A percentile compares a stretch with the other conserved stretches of the same genome.
These are phyloP conservation scores for Mamestra configurata DNA, from an alignment of 1,140 invertebrate species.

Conservation along the genomic window DNA sequence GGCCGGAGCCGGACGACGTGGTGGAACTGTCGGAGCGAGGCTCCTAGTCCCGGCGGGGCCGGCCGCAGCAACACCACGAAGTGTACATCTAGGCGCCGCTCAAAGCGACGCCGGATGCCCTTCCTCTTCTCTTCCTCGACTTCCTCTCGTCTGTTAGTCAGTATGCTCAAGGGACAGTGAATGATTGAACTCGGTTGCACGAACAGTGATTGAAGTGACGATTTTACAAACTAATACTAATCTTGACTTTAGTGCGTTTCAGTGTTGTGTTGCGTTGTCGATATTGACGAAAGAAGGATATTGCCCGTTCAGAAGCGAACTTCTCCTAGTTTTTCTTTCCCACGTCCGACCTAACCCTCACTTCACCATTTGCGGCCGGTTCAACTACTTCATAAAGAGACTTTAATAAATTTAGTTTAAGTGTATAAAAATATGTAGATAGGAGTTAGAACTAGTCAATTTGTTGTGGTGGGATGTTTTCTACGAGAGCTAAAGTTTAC, in stretches of 20 bases:
- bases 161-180: conserved; percentile 68
- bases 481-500: conserved; percentile 82
- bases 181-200: conserved; percentile 80
- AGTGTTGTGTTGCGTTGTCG: conserved; percentile 51
- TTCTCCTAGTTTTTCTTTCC: conserved; percentile 43
- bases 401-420: conserved; percentile 82
- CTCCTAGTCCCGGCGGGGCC: conserved; percentile 86
- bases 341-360: conserved; percentile 57
- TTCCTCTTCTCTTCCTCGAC: conserved; percentile 55
- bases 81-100: conserved; percentile 80
- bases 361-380: conserved; percentile 83
- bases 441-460: conserved; percentile 87
- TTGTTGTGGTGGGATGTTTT: conserved; percentile 85
- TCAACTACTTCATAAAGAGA: conserved; percentile 78
- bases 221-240: conserved; percentile 37
- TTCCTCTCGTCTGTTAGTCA: conserved; percentile 63
- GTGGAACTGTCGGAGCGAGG: conserved; percentile 82
- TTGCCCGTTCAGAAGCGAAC: conserved; percentile 38
- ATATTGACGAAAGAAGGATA: conserved; percentile 40
- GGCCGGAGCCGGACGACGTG: conserved; percentile 79
- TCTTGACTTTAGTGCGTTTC: conserved; percentile 44
- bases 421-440: conserved; percentile 81
- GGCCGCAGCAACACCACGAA: conserved; percentile 85
- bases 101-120: conserved; percentile 54
- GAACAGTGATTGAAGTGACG: conserved; percentile 63